Evolutionary conservation across 2,113 vertebrate species (phyloP).

Genomic region (Haplochromis burtoni): DNA sequence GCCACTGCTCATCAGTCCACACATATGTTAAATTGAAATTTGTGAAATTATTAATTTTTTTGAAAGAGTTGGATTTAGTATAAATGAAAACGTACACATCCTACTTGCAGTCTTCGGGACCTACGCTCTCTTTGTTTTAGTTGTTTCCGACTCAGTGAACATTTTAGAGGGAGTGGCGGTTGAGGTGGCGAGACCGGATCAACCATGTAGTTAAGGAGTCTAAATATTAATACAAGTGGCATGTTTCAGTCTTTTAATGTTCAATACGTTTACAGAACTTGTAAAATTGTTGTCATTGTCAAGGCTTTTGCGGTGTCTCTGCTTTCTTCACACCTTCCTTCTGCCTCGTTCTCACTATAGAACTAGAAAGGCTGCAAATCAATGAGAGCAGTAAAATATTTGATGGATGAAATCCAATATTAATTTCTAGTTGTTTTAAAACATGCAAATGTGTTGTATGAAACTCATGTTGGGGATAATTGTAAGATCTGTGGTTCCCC

Average conservation of each 20-base stretch:
- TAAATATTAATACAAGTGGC: not conserved
- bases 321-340: not conserved
- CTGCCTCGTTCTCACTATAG: not conserved
- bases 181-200: not conserved
- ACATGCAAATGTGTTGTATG: not conserved
- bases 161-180: not conserved
- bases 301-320: not conserved
- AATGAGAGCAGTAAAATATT: not conserved
- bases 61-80: not conserved
- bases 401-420: not conserved
- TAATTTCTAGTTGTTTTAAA: not conserved
- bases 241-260: not conserved
- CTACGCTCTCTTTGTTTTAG: not conserved
- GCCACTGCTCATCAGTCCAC: not conserved
- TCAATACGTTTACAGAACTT: accelerated
- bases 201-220: not conserved
- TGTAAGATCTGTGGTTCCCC: not conserved
- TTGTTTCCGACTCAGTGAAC: not conserved
- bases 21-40: not conserved
- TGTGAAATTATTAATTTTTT: not conserved
- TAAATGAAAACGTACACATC: not conserved
- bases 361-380: not conserved
- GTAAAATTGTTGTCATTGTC: not conserved
- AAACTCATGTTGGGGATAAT: not conserved
- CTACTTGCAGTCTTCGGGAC: not conserved